Conservation (phyloP, 2,113 vertebrate genomes). For the Poeciliopsis occidentalis region DNA sequence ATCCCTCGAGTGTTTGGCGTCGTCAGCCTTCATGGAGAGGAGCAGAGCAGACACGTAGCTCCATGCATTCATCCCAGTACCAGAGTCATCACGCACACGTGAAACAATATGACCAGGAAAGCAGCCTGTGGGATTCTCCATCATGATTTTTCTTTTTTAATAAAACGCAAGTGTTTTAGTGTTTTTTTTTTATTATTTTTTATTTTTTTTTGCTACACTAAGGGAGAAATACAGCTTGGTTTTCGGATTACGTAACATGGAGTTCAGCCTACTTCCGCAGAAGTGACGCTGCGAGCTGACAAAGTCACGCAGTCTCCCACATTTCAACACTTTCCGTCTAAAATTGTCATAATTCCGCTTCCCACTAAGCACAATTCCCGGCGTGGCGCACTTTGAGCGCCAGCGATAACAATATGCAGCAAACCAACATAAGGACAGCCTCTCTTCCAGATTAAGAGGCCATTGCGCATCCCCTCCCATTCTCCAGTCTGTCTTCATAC, state of each 20-base stretch:
- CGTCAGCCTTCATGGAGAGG: constrained; percentile 44
- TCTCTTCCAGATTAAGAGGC: constrained; percentile 20
- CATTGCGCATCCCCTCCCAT: constrained; percentile 53
- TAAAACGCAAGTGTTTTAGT: neutral
- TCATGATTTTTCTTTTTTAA: too few relatives aligned
- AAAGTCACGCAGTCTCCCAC: constrained; percentile 44
- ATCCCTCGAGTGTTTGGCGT: constrained; percentile 20
- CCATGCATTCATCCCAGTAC: constrained; percentile 10
- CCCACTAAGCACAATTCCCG: neutral
- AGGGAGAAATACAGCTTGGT: neutral
- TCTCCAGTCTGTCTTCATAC: constrained; percentile 23
- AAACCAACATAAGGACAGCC: neutral
- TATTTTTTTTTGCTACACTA: neutral
- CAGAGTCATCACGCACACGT: neutral
- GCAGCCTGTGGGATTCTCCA: neutral
- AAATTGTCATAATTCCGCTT: neutral
- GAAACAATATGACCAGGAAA: neutral
- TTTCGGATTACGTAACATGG: constrained; percentile 56
- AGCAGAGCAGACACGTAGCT: constrained; percentile 55
- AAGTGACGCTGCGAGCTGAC: constrained; percentile 48
- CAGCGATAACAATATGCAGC: constrained; percentile 1
- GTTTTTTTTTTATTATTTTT: too few relatives aligned
- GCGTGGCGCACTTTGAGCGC: neutral
- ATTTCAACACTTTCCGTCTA: neutral
- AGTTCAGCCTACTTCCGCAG: constrained; percentile 69